Evolutionary conservation across 2,888 invertebrate genomes (phyloP).

Genomic region (Rhabditoides inermis): DNA sequence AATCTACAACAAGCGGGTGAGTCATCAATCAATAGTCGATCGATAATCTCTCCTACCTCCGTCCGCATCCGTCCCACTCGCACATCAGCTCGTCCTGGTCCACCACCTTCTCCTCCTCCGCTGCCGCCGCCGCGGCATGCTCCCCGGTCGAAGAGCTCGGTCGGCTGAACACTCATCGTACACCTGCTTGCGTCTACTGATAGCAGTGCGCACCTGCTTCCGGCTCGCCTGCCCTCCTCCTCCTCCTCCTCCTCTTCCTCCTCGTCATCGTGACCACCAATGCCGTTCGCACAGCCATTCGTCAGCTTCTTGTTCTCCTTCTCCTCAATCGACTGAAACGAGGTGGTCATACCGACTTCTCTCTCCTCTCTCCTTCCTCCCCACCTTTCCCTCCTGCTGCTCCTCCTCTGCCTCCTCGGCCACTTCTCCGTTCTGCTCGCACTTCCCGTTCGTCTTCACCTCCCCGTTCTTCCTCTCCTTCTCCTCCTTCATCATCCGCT

Average conservation of each 20-base stretch:
- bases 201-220: too few relatives aligned
- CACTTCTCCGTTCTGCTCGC: conserved; percentile 1
- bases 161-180: too few relatives aligned
- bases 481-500: background rate
- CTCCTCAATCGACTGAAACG: background rate
- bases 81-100: conserved; percentile 37
- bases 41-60: too few relatives aligned
- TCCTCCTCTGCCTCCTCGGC: background rate
- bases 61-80: conserved; percentile 46
- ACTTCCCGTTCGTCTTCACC: background rate
- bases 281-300: too few relatives aligned
- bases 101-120: background rate
- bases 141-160: too few relatives aligned
- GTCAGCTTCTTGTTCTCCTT: background rate
- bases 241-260: conserved; percentile 7
- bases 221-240: background rate
- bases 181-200: too few relatives aligned
- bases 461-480: conserved; percentile 5
- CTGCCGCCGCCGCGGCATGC: background rate
- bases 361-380: background rate
- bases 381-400: background rate
- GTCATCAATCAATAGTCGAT: too few relatives aligned
- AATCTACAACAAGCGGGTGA: too few relatives aligned
- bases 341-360: background rate
- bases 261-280: too few relatives aligned